phyloP scores from a whole-genome alignment of 2,797 vertebrate genomes.

The Microctenopoma stevenorrisi region DNA sequence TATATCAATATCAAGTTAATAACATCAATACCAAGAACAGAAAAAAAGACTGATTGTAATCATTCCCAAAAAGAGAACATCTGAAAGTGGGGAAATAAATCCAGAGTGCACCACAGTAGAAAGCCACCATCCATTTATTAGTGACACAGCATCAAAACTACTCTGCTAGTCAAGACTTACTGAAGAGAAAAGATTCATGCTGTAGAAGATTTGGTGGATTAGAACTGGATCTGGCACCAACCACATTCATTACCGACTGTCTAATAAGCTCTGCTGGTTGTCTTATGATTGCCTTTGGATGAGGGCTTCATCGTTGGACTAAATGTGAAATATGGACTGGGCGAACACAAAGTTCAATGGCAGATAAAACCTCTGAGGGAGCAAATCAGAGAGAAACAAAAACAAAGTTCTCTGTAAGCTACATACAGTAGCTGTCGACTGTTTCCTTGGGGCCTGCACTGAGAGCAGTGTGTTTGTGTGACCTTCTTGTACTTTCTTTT shows the following conservation, averaged over 20 bases:
- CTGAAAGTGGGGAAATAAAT: constrained; percentile 41
- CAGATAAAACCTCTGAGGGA: constrained; percentile 55
- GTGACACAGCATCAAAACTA: constrained; percentile 32
- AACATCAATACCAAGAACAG: constrained; percentile 76
- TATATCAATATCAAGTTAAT: constrained; percentile 76
- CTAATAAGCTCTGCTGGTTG: constrained; percentile 35
- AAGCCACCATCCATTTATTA: constrained; percentile 46
- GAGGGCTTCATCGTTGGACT: constrained; percentile 40
- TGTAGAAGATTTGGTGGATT: constrained; percentile 30
- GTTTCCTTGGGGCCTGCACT: constrained; percentile 59
- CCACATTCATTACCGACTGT: constrained; percentile 34
- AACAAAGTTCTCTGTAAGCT: constrained; percentile 64
- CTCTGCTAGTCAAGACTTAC: constrained; percentile 41
- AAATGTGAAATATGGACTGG: constrained; percentile 44
- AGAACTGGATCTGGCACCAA: constrained; percentile 27
- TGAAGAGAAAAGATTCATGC: constrained; percentile 29
- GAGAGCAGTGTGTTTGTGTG: constrained; percentile 63
- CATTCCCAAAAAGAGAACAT: constrained; percentile 57
- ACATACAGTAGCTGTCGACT: constrained; percentile 54
- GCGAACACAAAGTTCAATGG: constrained; percentile 57
- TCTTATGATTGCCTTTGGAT: constrained; percentile 27
- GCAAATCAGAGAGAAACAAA: constrained; percentile 47
- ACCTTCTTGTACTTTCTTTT: constrained; percentile 65
- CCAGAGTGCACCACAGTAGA: constrained; percentile 41
- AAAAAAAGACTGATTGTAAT: constrained; percentile 69